A percentile compares a stretch with the other conserved stretches of the same genome.
phyloP scores from a whole-genome alignment of 2,797 vertebrate species.

The Tapera naevia region DNA sequence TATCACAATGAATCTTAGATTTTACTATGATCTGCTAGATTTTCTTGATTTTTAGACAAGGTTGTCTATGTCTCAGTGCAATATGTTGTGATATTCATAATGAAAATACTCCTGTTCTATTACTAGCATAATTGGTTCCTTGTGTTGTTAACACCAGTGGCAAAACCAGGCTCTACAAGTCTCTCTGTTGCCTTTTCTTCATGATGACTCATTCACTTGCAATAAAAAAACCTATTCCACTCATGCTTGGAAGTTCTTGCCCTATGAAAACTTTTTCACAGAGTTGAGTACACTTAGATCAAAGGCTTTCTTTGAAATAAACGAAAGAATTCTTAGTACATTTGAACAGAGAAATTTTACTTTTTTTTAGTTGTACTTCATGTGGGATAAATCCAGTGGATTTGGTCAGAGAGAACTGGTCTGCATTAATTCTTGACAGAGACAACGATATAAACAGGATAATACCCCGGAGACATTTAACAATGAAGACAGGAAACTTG shows the following conservation, averaged over 20 bases:
- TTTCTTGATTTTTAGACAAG: not conserved
- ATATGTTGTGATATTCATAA: not conserved
- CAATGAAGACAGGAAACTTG: not conserved
- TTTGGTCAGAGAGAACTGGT: not conserved
- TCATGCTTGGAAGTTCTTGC: not conserved
- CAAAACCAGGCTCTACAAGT: not conserved
- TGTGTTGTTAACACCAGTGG: not conserved
- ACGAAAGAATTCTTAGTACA: not conserved
- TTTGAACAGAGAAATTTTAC: not conserved
- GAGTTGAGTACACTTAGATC: not conserved
- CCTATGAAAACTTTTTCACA: not conserved
- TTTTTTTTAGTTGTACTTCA: not conserved
- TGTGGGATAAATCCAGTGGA: not conserved
- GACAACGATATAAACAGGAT: not conserved
- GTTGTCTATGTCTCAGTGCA: not conserved
- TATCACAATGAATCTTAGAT: not conserved
- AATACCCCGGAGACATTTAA: not conserved
- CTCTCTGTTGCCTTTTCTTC: not conserved
- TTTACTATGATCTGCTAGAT: not conserved
- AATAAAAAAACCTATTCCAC: not conserved
- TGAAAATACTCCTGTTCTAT: not conserved
- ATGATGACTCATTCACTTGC: not conserved
- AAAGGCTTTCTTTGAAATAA: slow-evolving; percentile 1
- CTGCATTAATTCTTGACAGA: not conserved
- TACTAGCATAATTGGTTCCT: not conserved